These are phyloP conservation scores for Hypomesus transpacificus DNA, from an alignment of 2,113 vertebrate species.

Conservation along the genomic window DNA sequence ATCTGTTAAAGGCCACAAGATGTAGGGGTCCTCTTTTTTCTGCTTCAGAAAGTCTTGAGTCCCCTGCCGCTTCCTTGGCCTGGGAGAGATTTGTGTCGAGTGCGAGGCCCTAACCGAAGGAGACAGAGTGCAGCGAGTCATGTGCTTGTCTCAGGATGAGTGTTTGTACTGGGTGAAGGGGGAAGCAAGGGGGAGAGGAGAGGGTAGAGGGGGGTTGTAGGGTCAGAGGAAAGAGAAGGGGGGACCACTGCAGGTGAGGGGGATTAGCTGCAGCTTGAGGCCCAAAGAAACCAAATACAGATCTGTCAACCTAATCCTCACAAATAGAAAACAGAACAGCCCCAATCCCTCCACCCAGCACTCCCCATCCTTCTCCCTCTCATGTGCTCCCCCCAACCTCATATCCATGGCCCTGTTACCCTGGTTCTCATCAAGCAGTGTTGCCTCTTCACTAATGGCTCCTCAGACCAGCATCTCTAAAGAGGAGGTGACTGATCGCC, in stretches of 20 bases:
- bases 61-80: slow-evolving; percentile 66
- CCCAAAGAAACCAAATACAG: slow-evolving; percentile 79
- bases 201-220: slow-evolving; percentile 44
- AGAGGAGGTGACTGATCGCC: slow-evolving; percentile 66
- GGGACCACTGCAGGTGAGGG: slow-evolving; percentile 71
- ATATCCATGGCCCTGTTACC: slow-evolving; percentile 51
- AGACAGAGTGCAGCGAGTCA: slow-evolving; percentile 74
- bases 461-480: slow-evolving; percentile 56
- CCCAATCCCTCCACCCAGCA: slow-evolving; percentile 17
- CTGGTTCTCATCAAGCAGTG: slow-evolving; percentile 69
- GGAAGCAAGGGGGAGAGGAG: slow-evolving; percentile 24
- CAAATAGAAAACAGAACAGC: slow-evolving; percentile 79
- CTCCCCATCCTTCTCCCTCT: slow-evolving; percentile 44
- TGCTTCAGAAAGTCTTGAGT: slow-evolving; percentile 53
- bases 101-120: slow-evolving; percentile 72
- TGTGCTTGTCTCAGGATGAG: slow-evolving; percentile 73
- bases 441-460: slow-evolving; percentile 60
- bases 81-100: slow-evolving; percentile 66
- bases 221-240: slow-evolving; percentile 61
- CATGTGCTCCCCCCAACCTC: slow-evolving; percentile 47
- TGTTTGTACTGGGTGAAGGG: slow-evolving; percentile 67
- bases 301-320: slow-evolving; percentile 78
- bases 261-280: slow-evolving; percentile 77
- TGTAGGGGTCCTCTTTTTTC: slow-evolving; percentile 54
- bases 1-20: slow-evolving; percentile 60